Percentiles rank a stretch among this genome's conserved stretches.
Evolutionary conservation across 2,888 invertebrate genomes (phyloP).

Genomic region (Plemyria rubiginata): DNA sequence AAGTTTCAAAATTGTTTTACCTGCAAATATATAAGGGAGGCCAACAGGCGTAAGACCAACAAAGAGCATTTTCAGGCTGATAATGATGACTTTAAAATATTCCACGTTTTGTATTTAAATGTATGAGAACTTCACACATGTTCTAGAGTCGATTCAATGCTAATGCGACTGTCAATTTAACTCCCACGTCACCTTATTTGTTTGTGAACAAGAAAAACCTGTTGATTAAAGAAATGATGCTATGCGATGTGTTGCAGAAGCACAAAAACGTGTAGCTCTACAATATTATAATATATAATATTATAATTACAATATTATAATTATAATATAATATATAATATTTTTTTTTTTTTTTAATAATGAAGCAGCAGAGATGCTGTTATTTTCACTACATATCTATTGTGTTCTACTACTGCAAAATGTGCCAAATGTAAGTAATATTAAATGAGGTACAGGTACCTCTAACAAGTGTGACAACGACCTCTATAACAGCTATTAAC

Average conservation of each 20-base stretch:
- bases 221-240: constrained; percentile 22
- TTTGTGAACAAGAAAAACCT: constrained; percentile 31
- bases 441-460: too few species aligned
- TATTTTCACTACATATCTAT: background rate
- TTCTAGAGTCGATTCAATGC: constrained; percentile 46
- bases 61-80: too few species aligned
- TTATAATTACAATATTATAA: too few species aligned
- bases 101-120: constrained; percentile 10
- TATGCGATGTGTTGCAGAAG: constrained; percentile 9
- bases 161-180: constrained; percentile 38
- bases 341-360: too few species aligned
- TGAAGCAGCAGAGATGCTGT: background rate
- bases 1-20: background rate
- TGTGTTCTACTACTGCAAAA: too few species aligned
- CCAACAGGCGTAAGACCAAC: too few species aligned
- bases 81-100: background rate
- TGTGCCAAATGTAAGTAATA: too few species aligned
- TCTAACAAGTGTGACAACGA: too few species aligned
- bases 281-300: too few species aligned
- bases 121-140: constrained; percentile 41
- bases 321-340: too few species aligned
- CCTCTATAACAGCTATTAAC: too few species aligned
- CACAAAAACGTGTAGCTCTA: constrained; percentile 27
- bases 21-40: background rate
- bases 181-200: constrained; percentile 30